Evolutionary conservation across 2,888 invertebrate genomes (phyloP).

Genomic region (Aphidius colemani): DNA sequence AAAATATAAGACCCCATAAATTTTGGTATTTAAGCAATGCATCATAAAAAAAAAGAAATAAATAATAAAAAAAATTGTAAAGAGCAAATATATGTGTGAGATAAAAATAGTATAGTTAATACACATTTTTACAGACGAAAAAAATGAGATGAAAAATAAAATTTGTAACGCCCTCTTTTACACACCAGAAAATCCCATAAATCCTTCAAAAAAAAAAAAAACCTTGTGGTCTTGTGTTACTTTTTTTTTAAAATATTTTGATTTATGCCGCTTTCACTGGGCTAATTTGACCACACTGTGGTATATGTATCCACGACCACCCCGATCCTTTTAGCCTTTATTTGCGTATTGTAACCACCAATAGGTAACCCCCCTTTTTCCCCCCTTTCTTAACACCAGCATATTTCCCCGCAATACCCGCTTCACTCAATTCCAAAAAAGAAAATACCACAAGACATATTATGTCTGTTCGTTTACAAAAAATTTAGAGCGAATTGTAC

Average conservation of each 20-base stretch:
- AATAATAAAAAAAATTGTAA: constrained; percentile 41
- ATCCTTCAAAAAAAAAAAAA: constrained; percentile 48
- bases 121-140: constrained; percentile 10
- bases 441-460: too few relatives aligned
- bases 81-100: constrained; percentile 27
- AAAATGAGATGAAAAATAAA: constrained; percentile 25
- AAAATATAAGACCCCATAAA: constrained; percentile 38
- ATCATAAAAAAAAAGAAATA: constrained; percentile 58
- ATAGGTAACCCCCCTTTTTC: too few relatives aligned
- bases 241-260: constrained; percentile 57
- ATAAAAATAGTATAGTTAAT: constrained; percentile 36
- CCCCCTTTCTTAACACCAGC: too few relatives aligned
- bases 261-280: constrained; percentile 59
- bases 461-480: too few relatives aligned
- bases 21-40: constrained; percentile 57
- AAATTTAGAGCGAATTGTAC: too few relatives aligned
- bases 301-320: constrained; percentile 19
- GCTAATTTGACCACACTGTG: constrained; percentile 48
- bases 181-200: constrained; percentile 51
- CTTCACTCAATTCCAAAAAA: too few relatives aligned
- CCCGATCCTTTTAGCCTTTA: constrained; percentile 51
- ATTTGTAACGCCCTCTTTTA: constrained; percentile 43
- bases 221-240: constrained; percentile 37
- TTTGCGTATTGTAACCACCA: constrained; percentile 46
- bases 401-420: too few relatives aligned